Evolutionary conservation across 2,888 invertebrate genomes (phyloP).

Genomic region (Zeuzera pyrina): DNA sequence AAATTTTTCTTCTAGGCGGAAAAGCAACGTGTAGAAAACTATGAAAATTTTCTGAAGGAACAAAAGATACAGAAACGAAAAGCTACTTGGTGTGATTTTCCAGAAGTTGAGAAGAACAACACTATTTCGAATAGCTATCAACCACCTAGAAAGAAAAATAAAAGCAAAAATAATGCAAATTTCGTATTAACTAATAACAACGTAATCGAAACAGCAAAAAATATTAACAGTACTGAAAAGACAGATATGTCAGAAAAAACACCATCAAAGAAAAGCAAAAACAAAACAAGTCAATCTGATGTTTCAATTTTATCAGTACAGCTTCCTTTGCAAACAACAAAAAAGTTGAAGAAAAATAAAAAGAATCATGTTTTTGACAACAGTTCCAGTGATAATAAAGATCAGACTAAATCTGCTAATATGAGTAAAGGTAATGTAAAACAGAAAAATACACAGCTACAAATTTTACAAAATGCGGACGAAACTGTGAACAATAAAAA

Average conservation of each 20-base stretch:
- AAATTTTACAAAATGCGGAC: no score
- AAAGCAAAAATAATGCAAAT: slow-evolving; percentile 12
- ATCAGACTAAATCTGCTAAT: no score
- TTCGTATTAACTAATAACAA: slow-evolving; percentile 1
- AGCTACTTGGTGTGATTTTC: slow-evolving; percentile 73
- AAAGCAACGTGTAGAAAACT: slow-evolving; percentile 61
- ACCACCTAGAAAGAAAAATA: slow-evolving; percentile 16
- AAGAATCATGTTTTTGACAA: no score
- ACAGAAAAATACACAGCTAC: no score
- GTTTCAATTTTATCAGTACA: no score
- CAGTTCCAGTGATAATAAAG: not conserved
- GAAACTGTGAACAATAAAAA: no score
- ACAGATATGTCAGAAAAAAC: slow-evolving; percentile 15
- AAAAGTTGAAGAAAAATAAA: no score
- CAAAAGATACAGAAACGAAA: slow-evolving; percentile 54
- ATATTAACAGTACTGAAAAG: slow-evolving; percentile 4
- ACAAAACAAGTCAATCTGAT: slow-evolving; percentile 2
- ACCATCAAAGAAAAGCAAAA: slow-evolving; percentile 1
- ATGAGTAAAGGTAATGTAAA: no score
- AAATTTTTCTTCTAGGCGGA: slow-evolving; percentile 44
- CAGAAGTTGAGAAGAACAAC: slow-evolving; percentile 41
- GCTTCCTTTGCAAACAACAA: no score
- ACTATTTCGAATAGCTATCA: slow-evolving; percentile 3
- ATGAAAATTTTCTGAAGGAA: slow-evolving; percentile 66
- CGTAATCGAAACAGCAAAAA: slow-evolving; percentile 2